Base-by-base conservation (phyloP, 2,888 invertebrate species). In the Ochropleura leucogaster region DNA sequence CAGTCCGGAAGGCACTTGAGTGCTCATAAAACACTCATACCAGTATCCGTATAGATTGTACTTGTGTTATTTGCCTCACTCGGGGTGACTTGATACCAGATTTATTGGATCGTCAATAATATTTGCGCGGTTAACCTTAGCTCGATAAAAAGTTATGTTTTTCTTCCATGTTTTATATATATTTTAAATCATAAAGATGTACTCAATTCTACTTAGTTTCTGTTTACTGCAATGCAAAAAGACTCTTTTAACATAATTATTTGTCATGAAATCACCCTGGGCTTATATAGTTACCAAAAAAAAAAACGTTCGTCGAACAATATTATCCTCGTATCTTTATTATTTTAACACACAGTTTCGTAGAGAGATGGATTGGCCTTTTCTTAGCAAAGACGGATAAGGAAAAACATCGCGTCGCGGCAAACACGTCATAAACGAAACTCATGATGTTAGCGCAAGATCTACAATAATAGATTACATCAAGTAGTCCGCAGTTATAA, bases 1-100 rank as follows among this genome's bases (percentile, higher is more conserved):
- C 90, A 87, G 90, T 89, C 90, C 92, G 93, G 92, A 92, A 93
- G 91, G 90, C 92, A 90, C 94, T 95, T 91, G 90, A 95, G 95
- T 93, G 94, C 93, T 95, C 95, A 94, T 95, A 95, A 95, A 95
- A 94, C 94, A 95, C 95, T 95, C 93, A 90, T 91, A 92, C 90
- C 90, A 91, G 90, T 89, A 89, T 90, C 90, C 91, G 89, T 91
- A 91, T 91, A 92, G 90, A 92, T 91, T 88, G 89, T 91, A 79
- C 92, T 92, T 92, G 89, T 91, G 87, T 90, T 91, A 90, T 92
- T 92, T 91, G 89, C 87, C 88, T 89, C 89, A 83, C 82, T 88
- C 86, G 79, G 84, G 81, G 84, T 88, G 86, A 83, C 85, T 86
- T 86, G 76, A 78, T 83, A 81, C 70, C 85, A 84, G 85, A 86